Base-by-base conservation (phyloP, 2,888 invertebrate genomes). In the Allacma fusca region DNA sequence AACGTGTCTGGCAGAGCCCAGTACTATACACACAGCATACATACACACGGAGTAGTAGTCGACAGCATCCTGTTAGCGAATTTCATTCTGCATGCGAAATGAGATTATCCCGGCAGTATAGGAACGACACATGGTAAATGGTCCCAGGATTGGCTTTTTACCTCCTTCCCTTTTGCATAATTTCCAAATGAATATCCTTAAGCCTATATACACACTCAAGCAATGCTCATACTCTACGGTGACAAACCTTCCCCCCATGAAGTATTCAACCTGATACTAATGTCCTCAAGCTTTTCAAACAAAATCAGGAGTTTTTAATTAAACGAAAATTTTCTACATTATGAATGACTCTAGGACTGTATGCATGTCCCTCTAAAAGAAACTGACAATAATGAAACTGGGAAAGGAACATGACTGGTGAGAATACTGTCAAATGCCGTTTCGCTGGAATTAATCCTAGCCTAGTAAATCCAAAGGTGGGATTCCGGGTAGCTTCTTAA, bases 21-120 rank as follows among this genome's bases (percentile, higher is more conserved):
- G 2, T 13, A 50, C 16, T 2, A 19, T 50, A 50, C 19, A 12
- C 9, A 50, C 9, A 2, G 50, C 5, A 50, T 16, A 50, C 9
- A 16, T 2, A 50, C 50, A 50, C 9, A 16, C 1, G 50, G 19
- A 16, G 16, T 16, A 19, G 50, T n/a, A 50, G 19, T 1, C 2
- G 50, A 19, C 9, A 50, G 50, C 50, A 50, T 50, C n/a, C 50
- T 50, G 50, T 50, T 50, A 19, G 50, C 50, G 50, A 50, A 50
- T 50, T 50, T 50, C 50, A 50, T 50, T 70, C 12, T 70, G 24
- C 23, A 70, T 70, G 44, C 69, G 13, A 70, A 44, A 70, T 44
- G 69, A 70, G 69, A 70, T 70, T 70, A 70, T 70, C 44, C 44
- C 21, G 44, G 43, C 16, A 16, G 2, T n/a, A 0, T 21, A 21